Base-by-base conservation (phyloP, 2,797 vertebrate species). In the Diceros bicornis region DNA sequence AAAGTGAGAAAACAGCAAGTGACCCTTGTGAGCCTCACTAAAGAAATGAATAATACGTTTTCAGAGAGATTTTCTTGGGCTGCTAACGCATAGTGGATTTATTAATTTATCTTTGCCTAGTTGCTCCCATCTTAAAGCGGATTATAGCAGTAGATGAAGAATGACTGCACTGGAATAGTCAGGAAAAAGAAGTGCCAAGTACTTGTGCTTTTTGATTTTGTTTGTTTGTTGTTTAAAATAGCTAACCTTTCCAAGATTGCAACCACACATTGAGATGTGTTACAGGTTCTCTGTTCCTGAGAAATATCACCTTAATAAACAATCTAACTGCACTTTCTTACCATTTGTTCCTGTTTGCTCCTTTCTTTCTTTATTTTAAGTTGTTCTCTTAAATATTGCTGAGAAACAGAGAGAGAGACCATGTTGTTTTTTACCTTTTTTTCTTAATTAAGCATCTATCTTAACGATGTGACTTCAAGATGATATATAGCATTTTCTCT, bases 401-500 rank as follows among this genome's bases (percentile, higher is more conserved):
- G 1, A 25, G 20, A 41, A 52, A 47, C 6, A 29, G 61, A 75
- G 29, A 32, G n/a, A 57, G 34, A 92, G 84, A 95, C 4, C 94
- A 91, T 94, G 34, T 94, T 81, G 85, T 25, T 94, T 68, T 75
- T 95, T 97, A 95, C 6, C 27, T 64, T 66, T 89, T 97, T 96
- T 88, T 57, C 27, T 92, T 71, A 96, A 97, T 97, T 97, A 94
- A 96, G 41, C 37, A 92, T 97, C 94, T 93, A 66, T 98, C 88
- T 88, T 97, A 91, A 96, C 97, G 94, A 55, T 52, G 89, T 96
- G 74, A 77, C 94, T 98, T 97, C 87, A 89, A 50, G 20, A 91
- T 98, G 97, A 98, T 98, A 84, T 64, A 97, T 96, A 88, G 61
- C 13, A 87, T 79, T 97, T 97, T 97, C 74, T 96, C 78, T 97